Evolutionary conservation across 53 echinoderm and acorn worm species (phyloP).

Genomic region (Arbacia lixula): DNA sequence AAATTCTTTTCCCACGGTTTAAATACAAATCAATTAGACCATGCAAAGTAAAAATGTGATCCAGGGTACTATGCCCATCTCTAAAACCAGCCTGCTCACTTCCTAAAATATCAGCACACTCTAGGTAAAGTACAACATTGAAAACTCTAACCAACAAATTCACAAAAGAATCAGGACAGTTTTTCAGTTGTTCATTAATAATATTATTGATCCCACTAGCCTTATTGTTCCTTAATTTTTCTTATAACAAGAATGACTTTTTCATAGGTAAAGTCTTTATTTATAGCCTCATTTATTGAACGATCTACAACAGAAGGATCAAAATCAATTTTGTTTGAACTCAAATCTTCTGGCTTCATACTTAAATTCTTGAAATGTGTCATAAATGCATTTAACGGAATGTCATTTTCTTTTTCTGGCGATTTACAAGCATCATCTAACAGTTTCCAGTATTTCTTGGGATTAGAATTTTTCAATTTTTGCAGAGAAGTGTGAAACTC

Average conservation of each 20-base stretch:
- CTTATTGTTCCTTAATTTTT: slow-evolving; percentile 1
- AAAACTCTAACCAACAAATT: not conserved
- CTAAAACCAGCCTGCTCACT: slow-evolving; percentile 35
- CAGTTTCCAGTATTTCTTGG: slow-evolving; percentile 8
- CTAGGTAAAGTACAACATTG: not conserved
- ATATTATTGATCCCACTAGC: slow-evolving; percentile 11
- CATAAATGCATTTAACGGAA: not conserved
- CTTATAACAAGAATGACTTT: not conserved
- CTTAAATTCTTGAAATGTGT: not conserved
- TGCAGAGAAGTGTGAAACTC: not conserved
- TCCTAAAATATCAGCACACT: not conserved
- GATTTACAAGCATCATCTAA: slow-evolving; percentile 19
- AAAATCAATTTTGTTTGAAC: not conserved
- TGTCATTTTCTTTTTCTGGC: not conserved
- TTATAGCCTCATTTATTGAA: slow-evolving; percentile 2
- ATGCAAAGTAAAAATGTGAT: slow-evolving; percentile 24
- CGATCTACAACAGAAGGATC: slow-evolving; percentile 2
- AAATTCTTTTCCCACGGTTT: not conserved
- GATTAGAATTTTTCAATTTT: slow-evolving; percentile 4
- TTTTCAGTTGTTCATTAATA: slow-evolving; percentile 27
- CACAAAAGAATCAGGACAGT: slow-evolving; percentile 1
- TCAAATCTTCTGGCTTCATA: not conserved
- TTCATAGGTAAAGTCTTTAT: slow-evolving; percentile 9
- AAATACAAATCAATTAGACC: slow-evolving; percentile 16
- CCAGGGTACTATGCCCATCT: not conserved